Evolutionary conservation across 2,888 invertebrate genomes (phyloP).

Genomic region (Uloborus plumipes): DNA sequence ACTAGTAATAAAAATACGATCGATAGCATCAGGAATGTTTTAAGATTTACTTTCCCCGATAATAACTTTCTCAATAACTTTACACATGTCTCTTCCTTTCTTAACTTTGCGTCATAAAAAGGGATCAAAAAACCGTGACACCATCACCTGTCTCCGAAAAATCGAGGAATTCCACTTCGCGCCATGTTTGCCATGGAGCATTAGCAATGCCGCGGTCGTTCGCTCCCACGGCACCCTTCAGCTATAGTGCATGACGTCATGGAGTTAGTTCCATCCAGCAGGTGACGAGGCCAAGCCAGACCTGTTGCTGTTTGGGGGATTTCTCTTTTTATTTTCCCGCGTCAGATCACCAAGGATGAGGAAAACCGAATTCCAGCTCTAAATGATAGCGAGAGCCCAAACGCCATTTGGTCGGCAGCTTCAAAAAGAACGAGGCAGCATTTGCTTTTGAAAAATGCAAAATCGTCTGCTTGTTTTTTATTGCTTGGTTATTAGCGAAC

Average conservation of each 20-base stretch:
- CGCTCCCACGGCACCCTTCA: conserved; percentile 33
- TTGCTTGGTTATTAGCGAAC: no score
- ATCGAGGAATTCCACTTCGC: conserved; percentile 14
- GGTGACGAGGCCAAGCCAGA: conserved; percentile 60
- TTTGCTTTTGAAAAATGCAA: conserved; percentile 7
- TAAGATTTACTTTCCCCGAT: no score
- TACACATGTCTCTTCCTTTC: no score
- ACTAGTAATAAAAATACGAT: no score
- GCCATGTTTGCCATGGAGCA: not conserved
- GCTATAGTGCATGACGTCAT: conserved; percentile 61
- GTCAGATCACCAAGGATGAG: conserved; percentile 54
- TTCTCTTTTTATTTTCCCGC: conserved; percentile 27
- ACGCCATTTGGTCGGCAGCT: conserved; percentile 20
- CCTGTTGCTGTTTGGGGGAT: conserved; percentile 36
- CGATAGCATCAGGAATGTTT: no score
- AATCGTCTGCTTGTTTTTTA: no score
- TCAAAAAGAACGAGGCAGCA: conserved; percentile 22
- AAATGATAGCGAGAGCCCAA: conserved; percentile 31
- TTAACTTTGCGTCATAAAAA: no score
- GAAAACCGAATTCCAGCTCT: conserved; percentile 27
- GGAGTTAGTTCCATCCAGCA: conserved; percentile 31
- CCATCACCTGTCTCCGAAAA: no score
- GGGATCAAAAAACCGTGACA: no score
- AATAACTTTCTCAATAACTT: no score
- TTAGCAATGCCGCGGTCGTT: conserved; percentile 35